Conservation (phyloP, 1,140 invertebrate species). For the Sycobia sp. region DNA sequence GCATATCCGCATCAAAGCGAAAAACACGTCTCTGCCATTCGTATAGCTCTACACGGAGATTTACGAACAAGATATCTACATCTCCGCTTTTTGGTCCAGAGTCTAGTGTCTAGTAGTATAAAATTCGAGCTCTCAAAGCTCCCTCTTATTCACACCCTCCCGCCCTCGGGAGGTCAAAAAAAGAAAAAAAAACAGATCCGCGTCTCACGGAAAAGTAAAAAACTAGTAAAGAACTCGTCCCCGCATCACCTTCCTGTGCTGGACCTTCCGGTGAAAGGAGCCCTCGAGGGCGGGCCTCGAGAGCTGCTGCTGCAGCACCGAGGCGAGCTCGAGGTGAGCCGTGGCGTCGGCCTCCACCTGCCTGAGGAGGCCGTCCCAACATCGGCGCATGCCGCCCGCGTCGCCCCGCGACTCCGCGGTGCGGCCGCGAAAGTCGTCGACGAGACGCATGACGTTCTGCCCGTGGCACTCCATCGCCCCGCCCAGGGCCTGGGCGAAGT, state of each 20-base stretch:
- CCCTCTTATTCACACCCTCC: no score
- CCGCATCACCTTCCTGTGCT: constrained; percentile 84
- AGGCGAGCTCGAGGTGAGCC: constrained; percentile 85
- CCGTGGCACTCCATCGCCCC: constrained; percentile 91
- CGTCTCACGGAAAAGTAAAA: no score
- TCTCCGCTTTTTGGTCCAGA: no score
- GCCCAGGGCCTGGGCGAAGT: constrained; percentile 91
- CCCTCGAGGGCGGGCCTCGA: constrained; percentile 86
- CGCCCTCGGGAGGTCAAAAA: no score
- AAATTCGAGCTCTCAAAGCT: no score
- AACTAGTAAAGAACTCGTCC: no score
- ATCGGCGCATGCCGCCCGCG: constrained; percentile 82
- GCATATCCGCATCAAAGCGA: no score
- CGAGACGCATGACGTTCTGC: constrained; percentile 85
- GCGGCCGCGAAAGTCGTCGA: constrained; percentile 84
- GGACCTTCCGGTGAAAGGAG: constrained; percentile 90
- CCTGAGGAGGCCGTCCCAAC: constrained; percentile 90
- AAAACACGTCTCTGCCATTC: no score
- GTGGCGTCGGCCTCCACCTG: constrained; percentile 93
- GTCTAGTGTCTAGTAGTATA: no score
- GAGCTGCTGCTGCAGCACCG: constrained; percentile 80
- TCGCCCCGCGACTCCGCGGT: constrained; percentile 88
- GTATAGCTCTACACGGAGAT: no score
- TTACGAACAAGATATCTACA: no score
- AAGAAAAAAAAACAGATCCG: no score